These are phyloP conservation scores for Luperina testacea DNA, from an alignment of 2,888 invertebrate species.

Conservation along the genomic window DNA sequence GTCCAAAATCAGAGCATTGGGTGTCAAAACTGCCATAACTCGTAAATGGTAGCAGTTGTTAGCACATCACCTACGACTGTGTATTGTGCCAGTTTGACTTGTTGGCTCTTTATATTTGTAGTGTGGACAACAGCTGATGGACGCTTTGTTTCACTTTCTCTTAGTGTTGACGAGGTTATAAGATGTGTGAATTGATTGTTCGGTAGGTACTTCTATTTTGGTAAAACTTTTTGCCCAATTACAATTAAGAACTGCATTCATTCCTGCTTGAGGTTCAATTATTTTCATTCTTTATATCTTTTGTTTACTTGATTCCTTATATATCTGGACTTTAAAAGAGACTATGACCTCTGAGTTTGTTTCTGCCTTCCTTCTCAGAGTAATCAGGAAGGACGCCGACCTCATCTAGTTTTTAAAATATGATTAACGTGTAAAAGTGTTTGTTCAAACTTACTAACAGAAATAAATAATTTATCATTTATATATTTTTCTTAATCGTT, in stretches of 20 bases:
- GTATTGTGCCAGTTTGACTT: conserved; percentile 35
- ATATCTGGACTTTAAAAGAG: no score
- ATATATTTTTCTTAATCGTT: no score
- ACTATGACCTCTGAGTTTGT: no score
- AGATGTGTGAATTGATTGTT: conserved; percentile 25
- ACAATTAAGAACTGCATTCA: not conserved
- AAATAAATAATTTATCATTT: no score
- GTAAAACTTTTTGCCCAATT: not conserved
- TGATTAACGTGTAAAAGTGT: no score
- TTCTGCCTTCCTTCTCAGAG: no score
- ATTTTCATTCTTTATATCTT: not conserved
- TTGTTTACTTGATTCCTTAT: not conserved
- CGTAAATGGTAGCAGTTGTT: conserved; percentile 51
- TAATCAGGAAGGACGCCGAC: no score
- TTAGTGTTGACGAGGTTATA: not conserved
- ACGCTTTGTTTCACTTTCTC: conserved; percentile 51
- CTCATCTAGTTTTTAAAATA: no score
- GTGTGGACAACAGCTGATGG: conserved; percentile 32
- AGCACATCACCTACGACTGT: conserved; percentile 56
- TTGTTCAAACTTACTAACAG: no score
- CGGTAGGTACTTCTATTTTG: not conserved
- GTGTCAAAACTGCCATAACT: conserved; percentile 51
- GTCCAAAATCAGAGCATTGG: conserved; percentile 49
- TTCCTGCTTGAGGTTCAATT: not conserved
- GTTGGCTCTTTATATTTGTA: conserved; percentile 46